Evolutionary conservation across 1,140 invertebrate genomes (phyloP), one percentile per base, ranked within the genome.

Genomic region (Elysia chlorotica): DNA sequence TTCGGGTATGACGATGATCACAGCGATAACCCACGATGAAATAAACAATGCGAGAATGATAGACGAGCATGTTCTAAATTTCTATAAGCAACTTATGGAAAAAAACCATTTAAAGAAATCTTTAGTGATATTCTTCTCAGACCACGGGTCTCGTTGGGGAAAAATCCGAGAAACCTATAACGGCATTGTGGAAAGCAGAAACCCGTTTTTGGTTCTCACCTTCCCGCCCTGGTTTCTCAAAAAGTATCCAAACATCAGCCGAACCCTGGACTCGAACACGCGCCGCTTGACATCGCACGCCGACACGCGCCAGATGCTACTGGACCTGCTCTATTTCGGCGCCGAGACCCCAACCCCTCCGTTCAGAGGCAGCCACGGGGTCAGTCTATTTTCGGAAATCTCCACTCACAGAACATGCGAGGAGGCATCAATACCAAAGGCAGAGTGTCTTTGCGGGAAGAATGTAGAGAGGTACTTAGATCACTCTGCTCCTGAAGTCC

Each of bases 111-210:
- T 89, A 4, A 83, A 89, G 56, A 83, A 90, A 73, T 90, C 91
- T 0, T 82, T 89, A 0, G 83, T 97, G 0, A 88, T 97, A 31
- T 90, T 96, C n/a, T 88, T 96, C 75, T 95, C 94, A 78, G 96
- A 98, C 86, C 96, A 98, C 84, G 96, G 96, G 77, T 92, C 95
- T 79, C 87, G 96, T 31, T 96, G 93, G 89, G 95, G 95, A 1
- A 87, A 88, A 0, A 92, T 94, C n/a, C 83, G 93, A 36, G 83
- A 90, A 74, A 38, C 65, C 4, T 4, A 2, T 2, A 38, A 19
- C 37, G 37, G 37, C 2, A 3, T 3, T 4, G 35, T 66, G 35
- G 65, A 66, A 48, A 38, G 38, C 36, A n/a, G 65, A 37, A 66
- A n/a, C 2, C 65, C 65, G 17, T 66, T 28, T 21, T 25, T 31